Conservation (phyloP, 2,113 vertebrate genomes). For the Speoplatyrhinus poulsoni region DNA sequence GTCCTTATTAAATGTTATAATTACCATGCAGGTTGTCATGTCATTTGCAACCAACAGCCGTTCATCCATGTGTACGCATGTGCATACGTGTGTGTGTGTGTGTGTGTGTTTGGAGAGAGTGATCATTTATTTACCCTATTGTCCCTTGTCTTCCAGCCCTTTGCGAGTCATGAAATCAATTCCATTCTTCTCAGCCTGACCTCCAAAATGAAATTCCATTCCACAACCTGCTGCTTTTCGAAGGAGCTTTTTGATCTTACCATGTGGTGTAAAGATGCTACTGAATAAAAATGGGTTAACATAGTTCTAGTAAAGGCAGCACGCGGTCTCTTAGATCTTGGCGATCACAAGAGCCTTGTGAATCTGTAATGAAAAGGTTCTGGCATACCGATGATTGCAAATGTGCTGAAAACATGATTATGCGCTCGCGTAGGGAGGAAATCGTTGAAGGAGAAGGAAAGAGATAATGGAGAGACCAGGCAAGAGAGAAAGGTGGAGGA, state of each 20-base stretch:
- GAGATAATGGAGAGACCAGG: conserved; percentile 20
- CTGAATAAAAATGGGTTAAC: conserved; percentile 19
- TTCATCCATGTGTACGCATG: neutral
- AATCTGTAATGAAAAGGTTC: conserved; percentile 68
- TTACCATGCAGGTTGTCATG: conserved; percentile 11
- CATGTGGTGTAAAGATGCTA: conserved; percentile 31
- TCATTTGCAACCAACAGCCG: neutral
- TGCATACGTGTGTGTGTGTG: conserved; percentile 18
- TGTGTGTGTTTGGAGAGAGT: neutral
- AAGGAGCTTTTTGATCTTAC: conserved; percentile 36
- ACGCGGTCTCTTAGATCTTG: conserved; percentile 38
- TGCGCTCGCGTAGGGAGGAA: conserved; percentile 48
- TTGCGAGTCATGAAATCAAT: conserved; percentile 44
- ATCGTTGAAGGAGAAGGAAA: conserved; percentile 26
- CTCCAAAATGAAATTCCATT: conserved; percentile 46
- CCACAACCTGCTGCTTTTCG: neutral
- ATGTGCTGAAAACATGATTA: conserved; percentile 73
- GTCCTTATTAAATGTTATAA: conserved; percentile 12
- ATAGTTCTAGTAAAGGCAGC: conserved; percentile 24
- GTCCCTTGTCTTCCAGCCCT: conserved; percentile 7
- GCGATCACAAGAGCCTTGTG: conserved; percentile 55
- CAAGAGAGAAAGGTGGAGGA: conserved; percentile 1
- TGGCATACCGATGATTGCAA: conserved; percentile 54
- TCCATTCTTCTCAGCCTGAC: conserved; percentile 15
- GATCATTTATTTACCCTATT: conserved; percentile 15